These are phyloP conservation scores for Rhincodon typus DNA, from an alignment of 2,797 vertebrate genomes.

Conservation along the genomic window DNA sequence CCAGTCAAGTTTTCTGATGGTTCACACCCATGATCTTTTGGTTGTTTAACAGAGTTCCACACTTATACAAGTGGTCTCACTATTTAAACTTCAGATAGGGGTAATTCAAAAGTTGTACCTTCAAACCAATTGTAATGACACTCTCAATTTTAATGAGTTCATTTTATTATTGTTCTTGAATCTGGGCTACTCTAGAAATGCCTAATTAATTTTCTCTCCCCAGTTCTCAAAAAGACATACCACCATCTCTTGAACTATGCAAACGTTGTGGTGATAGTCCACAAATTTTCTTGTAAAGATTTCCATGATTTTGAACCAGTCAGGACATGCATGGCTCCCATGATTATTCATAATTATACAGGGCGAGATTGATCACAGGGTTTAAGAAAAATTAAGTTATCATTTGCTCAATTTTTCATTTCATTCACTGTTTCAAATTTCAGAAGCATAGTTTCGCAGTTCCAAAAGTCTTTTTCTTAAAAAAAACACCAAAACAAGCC, in stretches of 20 bases:
- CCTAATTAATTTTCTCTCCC: not conserved
- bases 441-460: not conserved
- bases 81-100: not conserved
- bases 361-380: not conserved
- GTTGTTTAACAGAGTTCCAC: not conserved
- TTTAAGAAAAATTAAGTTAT: constrained; percentile 1
- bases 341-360: not conserved
- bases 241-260: no score
- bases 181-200: not conserved
- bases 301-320: not conserved
- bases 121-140: not conserved
- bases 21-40: not conserved
- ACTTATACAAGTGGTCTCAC: not conserved
- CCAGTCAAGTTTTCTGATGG: not conserved
- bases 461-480: no score
- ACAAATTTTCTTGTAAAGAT: not conserved
- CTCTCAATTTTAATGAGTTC: not conserved
- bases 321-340: not conserved
- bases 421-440: not conserved
- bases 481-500: no score
- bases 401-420: not conserved
- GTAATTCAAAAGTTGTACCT: not conserved
- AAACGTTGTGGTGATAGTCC: not conserved
- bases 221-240: no score
- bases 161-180: not conserved